Percentiles rank a stretch among this genome's conserved stretches.
Conservation (phyloP, 2,888 invertebrate species). For the Ophion obscuratus region DNA sequence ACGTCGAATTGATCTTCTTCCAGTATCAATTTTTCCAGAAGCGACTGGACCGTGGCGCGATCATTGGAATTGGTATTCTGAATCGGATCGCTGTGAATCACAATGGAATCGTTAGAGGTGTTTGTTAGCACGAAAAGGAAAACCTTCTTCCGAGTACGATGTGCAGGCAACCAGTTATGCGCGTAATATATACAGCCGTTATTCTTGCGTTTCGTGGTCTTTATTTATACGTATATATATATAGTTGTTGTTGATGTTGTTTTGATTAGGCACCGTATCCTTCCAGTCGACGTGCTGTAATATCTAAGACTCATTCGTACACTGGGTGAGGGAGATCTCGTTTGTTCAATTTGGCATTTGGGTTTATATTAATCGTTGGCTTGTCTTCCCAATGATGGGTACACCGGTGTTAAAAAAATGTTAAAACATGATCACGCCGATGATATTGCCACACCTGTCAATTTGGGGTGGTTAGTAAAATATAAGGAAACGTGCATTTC, state of each 20-base stretch:
- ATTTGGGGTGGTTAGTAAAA: conserved; percentile 57
- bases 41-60: conserved; percentile 91
- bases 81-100: conserved; percentile 92
- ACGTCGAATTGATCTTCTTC: conserved; percentile 98
- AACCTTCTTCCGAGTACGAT: conserved; percentile 24
- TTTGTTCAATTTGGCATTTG: conserved; percentile 3
- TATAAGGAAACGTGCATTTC: conserved; percentile 56
- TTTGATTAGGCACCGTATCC: conserved; percentile 55
- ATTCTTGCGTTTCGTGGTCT: conserved; percentile 68
- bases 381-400: conserved; percentile 38
- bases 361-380: conserved; percentile 29
- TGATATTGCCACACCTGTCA: conserved; percentile 62
- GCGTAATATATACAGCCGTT: conserved; percentile 79
- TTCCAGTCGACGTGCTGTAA: conserved; percentile 58
- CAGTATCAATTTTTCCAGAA: conserved; percentile 95
- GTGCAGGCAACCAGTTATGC: conserved; percentile 65
- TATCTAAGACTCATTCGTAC: conserved; percentile 37
- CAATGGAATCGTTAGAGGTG: conserved; percentile 34
- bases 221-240: conserved; percentile 41
- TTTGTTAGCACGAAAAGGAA: background rate
- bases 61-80: conserved; percentile 94
- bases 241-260: conserved; percentile 31
- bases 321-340: conserved; percentile 32
- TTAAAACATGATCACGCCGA: conserved; percentile 52
- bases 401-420: conserved; percentile 53